Evolutionary conservation across 2,797 vertebrate genomes (phyloP), one percentile per base, ranked within the genome.

Genomic region (Podarcis lilfordi): DNA sequence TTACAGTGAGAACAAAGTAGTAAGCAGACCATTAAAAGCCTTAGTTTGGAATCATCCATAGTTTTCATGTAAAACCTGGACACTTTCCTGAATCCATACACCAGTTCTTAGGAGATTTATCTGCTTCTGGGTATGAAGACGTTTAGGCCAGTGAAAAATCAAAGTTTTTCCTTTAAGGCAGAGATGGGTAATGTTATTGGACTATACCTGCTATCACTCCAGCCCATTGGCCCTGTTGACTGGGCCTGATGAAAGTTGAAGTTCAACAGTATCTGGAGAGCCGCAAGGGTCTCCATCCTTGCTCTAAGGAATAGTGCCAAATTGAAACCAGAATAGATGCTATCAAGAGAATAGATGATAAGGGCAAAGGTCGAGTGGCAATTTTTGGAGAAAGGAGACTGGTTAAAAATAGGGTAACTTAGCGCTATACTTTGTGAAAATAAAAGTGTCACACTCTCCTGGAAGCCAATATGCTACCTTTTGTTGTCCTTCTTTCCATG

Each of bases 281-380:
- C 59, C 59, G 21, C 59, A 61, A 61, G 59, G 21, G 15, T 21
- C 59, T 61, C 59, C 59, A 61, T 21, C 21, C 59, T 61, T 61
- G 1, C 3, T n/a, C 75, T 90, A 27, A 91, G 8, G 3, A 89
- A 37, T 68, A 15, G 86, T 90, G 78, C 85, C n/a, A 1, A 69
- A 84, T 55, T 0, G 27, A 83, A 85, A 29, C 11, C 35, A 61
- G 37, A 2, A 61, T 15, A 32, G 66, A 27, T 79, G 74, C 43
- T 55, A 5, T 25, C 66, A 64, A 64, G 50, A 37, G 25, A 29
- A 6, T n/a, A 45, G 50, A 59, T 64, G 27, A 64, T 76, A 76
- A 75, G n/a, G 72, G 25, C 23, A 61, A 61, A 75, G 55, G 23
- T 35, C 59, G 5, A 43, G 40, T 25, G 19, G 37, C 7, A 81